A percentile compares a stretch with the other conserved stretches of the same genome.
Evolutionary conservation across 2,113 vertebrate species (phyloP).

Genomic region (Vimba vimba): DNA sequence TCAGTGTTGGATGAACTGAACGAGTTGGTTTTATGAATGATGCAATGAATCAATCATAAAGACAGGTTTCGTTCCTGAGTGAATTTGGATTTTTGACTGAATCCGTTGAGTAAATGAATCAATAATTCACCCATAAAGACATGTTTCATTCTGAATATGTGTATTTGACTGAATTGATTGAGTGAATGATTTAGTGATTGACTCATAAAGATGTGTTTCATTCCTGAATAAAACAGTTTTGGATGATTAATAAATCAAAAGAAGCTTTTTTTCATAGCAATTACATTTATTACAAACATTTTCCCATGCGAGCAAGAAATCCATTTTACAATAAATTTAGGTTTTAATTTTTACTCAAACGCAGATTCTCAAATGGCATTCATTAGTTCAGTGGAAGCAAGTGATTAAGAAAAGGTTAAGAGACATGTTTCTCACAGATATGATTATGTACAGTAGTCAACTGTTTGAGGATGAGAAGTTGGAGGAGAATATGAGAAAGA

Average conservation of each 20-base stretch:
- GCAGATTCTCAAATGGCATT: not conserved
- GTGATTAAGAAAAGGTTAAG: not conserved
- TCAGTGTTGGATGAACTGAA: not conserved
- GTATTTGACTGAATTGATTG: not conserved
- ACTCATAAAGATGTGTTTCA: not conserved
- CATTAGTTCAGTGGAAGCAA: constrained; percentile 34
- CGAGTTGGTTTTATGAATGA: not conserved
- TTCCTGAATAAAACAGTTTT: not conserved
- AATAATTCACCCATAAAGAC: not conserved
- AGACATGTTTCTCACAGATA: constrained; percentile 47
- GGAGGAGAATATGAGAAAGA: not conserved
- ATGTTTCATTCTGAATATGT: not conserved
- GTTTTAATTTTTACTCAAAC: constrained; percentile 24
- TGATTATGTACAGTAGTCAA: constrained; percentile 28
- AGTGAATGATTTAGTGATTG: not conserved
- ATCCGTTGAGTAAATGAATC: not conserved
- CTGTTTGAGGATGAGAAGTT: constrained; percentile 23
- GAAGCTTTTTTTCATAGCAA: not conserved
- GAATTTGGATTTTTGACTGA: not conserved
- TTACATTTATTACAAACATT: not conserved
- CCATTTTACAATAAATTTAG: constrained; percentile 24
- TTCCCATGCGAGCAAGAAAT: not conserved
- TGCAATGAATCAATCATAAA: not conserved
- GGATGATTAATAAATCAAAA: not conserved
- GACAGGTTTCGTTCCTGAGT: not conserved